Conservation (phyloP, 2,113 vertebrate species). For the Elaphurus davidianus region DNA sequence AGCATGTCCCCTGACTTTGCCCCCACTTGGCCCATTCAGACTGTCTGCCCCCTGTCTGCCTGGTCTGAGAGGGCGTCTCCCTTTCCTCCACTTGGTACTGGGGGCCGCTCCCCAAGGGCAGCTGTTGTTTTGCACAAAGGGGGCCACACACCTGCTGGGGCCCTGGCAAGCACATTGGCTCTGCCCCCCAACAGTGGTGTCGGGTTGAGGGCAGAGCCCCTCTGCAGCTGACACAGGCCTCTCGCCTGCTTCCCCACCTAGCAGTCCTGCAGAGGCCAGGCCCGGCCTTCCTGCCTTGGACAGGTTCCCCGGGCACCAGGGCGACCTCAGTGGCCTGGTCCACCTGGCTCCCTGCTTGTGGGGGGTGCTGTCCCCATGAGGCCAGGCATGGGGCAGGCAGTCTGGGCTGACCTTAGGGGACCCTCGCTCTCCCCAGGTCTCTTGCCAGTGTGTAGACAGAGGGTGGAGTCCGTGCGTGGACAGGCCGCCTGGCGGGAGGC, state of each 20-base stretch:
- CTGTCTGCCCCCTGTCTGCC: not conserved
- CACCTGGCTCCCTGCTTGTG: not conserved
- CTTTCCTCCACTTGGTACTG: not conserved
- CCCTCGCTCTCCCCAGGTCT: not conserved
- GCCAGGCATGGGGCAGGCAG: not conserved
- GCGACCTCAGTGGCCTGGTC: not conserved
- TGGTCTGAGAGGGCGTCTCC: not conserved
- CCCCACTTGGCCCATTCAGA: not conserved
- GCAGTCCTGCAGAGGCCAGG: not conserved
- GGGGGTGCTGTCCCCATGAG: not conserved
- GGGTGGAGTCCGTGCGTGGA: not conserved
- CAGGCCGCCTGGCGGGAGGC: not conserved
- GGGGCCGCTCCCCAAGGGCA: not conserved
- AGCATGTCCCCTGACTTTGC: not conserved
- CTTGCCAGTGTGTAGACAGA: not conserved
- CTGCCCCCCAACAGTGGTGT: not conserved
- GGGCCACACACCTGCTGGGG: not conserved
- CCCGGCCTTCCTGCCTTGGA: not conserved
- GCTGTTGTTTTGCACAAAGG: not conserved
- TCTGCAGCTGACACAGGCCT: not conserved
- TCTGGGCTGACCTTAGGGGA: too few species aligned
- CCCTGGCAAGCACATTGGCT: not conserved
- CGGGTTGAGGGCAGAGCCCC: accelerated
- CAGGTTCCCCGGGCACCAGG: not conserved
- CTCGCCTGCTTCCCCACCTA: too few species aligned